Evolutionary conservation across 1,140 invertebrate species (phyloP), one percentile per base, ranked within the genome.

Genomic region (Zaprionus vittiger): DNA sequence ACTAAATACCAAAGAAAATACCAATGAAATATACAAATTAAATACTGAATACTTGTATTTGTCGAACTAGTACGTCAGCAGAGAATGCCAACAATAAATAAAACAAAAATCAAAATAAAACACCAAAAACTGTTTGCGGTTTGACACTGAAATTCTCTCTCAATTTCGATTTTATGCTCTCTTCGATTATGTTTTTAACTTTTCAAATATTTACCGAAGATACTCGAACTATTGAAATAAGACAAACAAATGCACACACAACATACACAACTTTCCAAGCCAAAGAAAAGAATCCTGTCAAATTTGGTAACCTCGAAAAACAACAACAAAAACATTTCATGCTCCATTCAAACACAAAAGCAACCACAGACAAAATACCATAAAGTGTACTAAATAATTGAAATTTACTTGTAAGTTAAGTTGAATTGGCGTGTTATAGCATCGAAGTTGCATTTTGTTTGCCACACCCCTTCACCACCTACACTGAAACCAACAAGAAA

Each of bases 61-160:
- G 59, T 41, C 38, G 15, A 57, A 31, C 70, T 47, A 52, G 47
- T 52, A 67, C 64, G 64, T 57, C 75, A 73, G 83, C 83, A 89
- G 84, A 78, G 83, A 87, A 87, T 87, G 83, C 83, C 83, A 89
- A 89, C 73, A 78, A 65, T 61, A 64, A 31, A 0, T 9, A 14
- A 65, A 34, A 38, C 63, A 26, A 28, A 37, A 22, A 73, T 15
- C 31, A 24, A 41, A 65, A 67, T 54, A 77, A 65, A 49, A 49
- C 47, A 49, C 47, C 47, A 49, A 49, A 22, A 52, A 52, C 20
- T 78, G 56, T 66, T 74, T 80, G 75, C 70, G 78, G 78, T 80
- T 80, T 78, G 78, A 74, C 61, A 63, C 61, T 34, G 52, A 52
- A 69, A 57, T 72, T 67, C 62, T 56, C 66, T 75, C 38, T 76